These are phyloP conservation scores for Morpho helenor DNA, from an alignment of 2,888 invertebrate genomes.

Conservation along the genomic window DNA sequence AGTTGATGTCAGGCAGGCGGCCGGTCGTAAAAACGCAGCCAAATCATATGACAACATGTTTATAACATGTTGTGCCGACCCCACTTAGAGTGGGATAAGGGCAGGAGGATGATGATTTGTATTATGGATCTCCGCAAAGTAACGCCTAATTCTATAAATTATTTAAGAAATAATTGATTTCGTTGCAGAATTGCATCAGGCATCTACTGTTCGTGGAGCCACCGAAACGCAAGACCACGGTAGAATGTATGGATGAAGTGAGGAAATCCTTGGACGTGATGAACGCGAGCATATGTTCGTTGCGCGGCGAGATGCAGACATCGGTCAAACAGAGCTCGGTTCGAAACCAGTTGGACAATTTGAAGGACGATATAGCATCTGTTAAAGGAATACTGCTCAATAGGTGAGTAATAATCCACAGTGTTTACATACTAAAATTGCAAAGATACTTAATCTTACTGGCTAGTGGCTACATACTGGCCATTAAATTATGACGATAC, in stretches of 20 bases:
- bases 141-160: no score
- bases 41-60: no score
- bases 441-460: no score
- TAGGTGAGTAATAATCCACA: slow-evolving; percentile 64
- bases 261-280: slow-evolving; percentile 84
- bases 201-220: slow-evolving; percentile 82
- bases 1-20: no score
- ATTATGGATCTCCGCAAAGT: no score
- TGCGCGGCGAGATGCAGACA: slow-evolving; percentile 82
- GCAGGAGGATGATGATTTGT: no score
- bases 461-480: no score
- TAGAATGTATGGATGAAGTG: slow-evolving; percentile 83
- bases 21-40: no score
- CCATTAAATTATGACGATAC: no score
- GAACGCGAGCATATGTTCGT: slow-evolving; percentile 81
- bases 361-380: slow-evolving; percentile 84
- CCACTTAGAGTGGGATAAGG: no score
- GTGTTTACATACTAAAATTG: no score
- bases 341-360: slow-evolving; percentile 80
- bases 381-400: slow-evolving; percentile 86
- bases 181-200: slow-evolving; percentile 58
- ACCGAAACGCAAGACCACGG: slow-evolving; percentile 81
- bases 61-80: no score
- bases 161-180: neutral
- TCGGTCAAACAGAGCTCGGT: slow-evolving; percentile 67